phyloP scores from a whole-genome alignment of 2,888 invertebrate genomes.

The Orthonychiurus folsomi region DNA sequence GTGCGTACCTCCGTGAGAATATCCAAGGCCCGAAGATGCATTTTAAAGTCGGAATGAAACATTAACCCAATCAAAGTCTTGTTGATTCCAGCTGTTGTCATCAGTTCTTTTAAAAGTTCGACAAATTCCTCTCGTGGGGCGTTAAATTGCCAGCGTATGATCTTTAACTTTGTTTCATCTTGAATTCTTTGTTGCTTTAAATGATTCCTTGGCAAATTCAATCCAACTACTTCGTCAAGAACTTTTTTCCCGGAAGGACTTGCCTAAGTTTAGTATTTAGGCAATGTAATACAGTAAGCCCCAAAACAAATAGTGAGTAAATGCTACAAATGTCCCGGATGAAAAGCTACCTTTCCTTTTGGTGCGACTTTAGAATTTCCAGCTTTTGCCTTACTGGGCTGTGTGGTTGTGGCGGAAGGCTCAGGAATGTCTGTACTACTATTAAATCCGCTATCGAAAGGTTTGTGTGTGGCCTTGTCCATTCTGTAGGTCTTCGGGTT shows the following conservation, averaged over 20 bases:
- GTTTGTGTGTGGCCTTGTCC: too few species aligned
- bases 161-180: constrained; percentile 86
- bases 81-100: constrained; percentile 79
- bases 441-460: too few species aligned
- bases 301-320: too few species aligned
- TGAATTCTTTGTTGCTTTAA: constrained; percentile 84
- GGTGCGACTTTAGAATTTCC: too few species aligned
- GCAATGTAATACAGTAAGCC: constrained; percentile 71
- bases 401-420: neutral
- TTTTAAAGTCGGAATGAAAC: constrained; percentile 90
- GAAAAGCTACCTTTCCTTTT: too few species aligned
- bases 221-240: constrained; percentile 53
- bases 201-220: constrained; percentile 61
- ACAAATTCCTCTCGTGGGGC: constrained; percentile 89
- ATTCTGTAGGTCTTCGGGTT: constrained; percentile 51
- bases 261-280: constrained; percentile 85
- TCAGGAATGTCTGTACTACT: too few species aligned
- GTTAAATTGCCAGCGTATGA: constrained; percentile 89
- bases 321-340: too few species aligned
- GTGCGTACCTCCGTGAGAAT: constrained; percentile 65
- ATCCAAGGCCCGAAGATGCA: constrained; percentile 91
- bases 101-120: constrained; percentile 80
- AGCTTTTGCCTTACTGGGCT: too few species aligned
- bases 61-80: constrained; percentile 77
- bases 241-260: constrained; percentile 57